A percentile compares a stretch with the other conserved stretches of the same genome.
Evolutionary conservation across 2,888 invertebrate species (phyloP).

Genomic region (Stenodera caucasica): DNA sequence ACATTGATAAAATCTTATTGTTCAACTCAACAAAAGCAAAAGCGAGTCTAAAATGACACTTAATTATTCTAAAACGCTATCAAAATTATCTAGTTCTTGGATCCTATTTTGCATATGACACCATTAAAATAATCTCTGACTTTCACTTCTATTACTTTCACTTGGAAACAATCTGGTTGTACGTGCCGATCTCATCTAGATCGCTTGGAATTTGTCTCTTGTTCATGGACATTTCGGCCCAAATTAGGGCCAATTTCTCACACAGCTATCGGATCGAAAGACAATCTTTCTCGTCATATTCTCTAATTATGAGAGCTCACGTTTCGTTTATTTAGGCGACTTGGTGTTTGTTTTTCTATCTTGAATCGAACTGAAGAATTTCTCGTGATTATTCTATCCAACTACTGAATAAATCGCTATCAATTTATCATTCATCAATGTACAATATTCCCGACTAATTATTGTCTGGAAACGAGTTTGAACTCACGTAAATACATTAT

Average conservation of each 20-base stretch:
- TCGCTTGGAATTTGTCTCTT: neutral
- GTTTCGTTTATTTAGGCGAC: too few relatives aligned
- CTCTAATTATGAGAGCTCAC: too few relatives aligned
- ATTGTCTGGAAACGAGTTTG: neutral
- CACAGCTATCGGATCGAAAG: too few relatives aligned
- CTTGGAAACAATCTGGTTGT: neutral
- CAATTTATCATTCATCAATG: neutral
- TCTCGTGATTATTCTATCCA: too few relatives aligned
- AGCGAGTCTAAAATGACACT: neutral
- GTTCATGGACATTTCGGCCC: too few relatives aligned
- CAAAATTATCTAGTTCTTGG: neutral
- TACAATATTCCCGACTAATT: neutral
- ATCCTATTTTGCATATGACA: conserved; percentile 2
- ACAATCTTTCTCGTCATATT: too few relatives aligned
- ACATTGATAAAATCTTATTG: neutral
- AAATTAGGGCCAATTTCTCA: too few relatives aligned
- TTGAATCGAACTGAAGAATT: too few relatives aligned
- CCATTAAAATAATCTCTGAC: neutral
- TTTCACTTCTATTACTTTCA: neutral
- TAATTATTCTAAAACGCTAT: neutral
- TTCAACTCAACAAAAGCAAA: neutral
- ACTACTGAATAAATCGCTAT: neutral
- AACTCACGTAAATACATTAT: neutral
- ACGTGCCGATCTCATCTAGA: neutral
- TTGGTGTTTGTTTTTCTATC: too few relatives aligned